Base-by-base conservation (phyloP, 2,113 vertebrate species). In the Acrocephalus arundinaceus region DNA sequence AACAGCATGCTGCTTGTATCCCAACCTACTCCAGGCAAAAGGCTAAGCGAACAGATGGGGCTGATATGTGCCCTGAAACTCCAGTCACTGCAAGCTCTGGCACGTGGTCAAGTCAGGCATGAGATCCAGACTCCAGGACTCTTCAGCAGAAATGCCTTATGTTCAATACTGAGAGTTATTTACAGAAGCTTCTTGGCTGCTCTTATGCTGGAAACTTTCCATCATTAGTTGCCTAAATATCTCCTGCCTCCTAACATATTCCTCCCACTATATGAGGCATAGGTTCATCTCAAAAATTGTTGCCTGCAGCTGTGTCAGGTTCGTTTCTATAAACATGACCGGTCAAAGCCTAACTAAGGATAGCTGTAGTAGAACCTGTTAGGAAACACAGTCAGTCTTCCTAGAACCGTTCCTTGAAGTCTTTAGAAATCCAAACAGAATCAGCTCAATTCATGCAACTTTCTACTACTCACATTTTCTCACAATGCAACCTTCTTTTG, bases 161-260 rank as follows among this genome's bases (percentile, higher is more conserved):
- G 95, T 94, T 97, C 92, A 72, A 77, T 92, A 94, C 72, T 57
- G 70, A 78, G 72, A 96, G 81, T 96, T 96, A 96, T 96, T 96
- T 97, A 95, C 96, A 96, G 93, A 96, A 96, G 90, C 83, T 92
- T 95, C 88, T 93, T 96, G 96, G 96, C 90, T 94, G 94, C 94
- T 96, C 85, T 96, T 95, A 89, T 62, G 61, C 65, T 96, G 94
- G 83, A 96, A 91, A 81, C 66, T 48, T 95, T 95, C 92, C 93
- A 92, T 94, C 88, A 96, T 94, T 95, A 95, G 80, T 88, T 92
- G 85, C 90, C 61, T 93, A 87, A 95, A 91, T 95, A 92, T 58
- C 90, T 94, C 61, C 79, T 84, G 83, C 83, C 61, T 94, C 88
- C 87, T 94, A 93, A 92, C 70, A 72, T 94, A 81, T 93, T 92